A percentile compares a stretch with the other conserved stretches of the same genome.
These are phyloP conservation scores for Oxygymnocypris stewartii DNA, from an alignment of 2,113 vertebrate species.

Conservation along the genomic window DNA sequence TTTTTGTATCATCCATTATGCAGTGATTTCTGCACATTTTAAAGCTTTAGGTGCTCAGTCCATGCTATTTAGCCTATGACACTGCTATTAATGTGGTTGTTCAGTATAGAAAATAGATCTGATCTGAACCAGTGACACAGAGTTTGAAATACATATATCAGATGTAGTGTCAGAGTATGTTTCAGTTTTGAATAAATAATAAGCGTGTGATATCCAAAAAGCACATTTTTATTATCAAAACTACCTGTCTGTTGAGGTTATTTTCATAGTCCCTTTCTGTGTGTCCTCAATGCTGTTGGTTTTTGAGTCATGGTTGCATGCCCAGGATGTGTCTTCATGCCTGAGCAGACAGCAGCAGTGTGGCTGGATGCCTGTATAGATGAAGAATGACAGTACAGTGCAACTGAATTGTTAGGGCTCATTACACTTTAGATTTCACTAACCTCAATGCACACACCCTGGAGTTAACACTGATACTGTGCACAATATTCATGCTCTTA, in stretches of 20 bases:
- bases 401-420: slow-evolving; percentile 38
- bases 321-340: slow-evolving; percentile 38
- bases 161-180: not conserved
- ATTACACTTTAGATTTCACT: slow-evolving; percentile 39
- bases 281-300: not conserved
- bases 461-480: slow-evolving; percentile 3
- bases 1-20: slow-evolving; percentile 10
- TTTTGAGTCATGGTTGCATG: slow-evolving; percentile 18
- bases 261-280: slow-evolving; percentile 24
- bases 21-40: slow-evolving; percentile 15
- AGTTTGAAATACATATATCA: not conserved
- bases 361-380: slow-evolving; percentile 16
- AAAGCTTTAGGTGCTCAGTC: not conserved
- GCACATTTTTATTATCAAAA: not conserved
- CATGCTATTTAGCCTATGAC: not conserved
- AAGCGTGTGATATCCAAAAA: no score
- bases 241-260: slow-evolving; percentile 1
- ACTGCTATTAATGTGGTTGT: not conserved
- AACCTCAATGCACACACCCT: slow-evolving; percentile 24
- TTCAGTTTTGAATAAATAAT: no score
- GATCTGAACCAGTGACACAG: not conserved
- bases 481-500: not conserved
- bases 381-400: slow-evolving; percentile 46
- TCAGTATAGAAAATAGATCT: not conserved
- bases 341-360: slow-evolving; percentile 17